A percentile compares a stretch with the other conserved stretches of the same genome.
Conservation (phyloP, 92 coral and sea anemone species). For the Desmophyllum pertusum region DNA sequence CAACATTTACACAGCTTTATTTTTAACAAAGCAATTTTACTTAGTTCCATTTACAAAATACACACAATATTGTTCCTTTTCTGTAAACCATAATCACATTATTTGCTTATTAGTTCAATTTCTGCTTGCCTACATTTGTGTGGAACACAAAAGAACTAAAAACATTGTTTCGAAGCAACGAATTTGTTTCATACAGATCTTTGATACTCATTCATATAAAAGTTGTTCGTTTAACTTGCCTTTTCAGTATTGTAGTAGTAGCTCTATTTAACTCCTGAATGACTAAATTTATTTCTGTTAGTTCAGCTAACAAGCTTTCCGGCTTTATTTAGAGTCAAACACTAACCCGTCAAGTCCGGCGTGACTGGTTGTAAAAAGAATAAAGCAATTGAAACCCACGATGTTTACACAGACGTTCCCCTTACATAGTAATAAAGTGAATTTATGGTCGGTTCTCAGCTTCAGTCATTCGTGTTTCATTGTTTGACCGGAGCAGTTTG, state of each 20-base stretch:
- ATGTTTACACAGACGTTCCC: conserved; percentile 12
- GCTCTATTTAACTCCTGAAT: neutral
- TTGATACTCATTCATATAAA: neutral
- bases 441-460: neutral
- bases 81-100: neutral
- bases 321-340: conserved; percentile 1
- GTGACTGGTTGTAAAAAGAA: conserved; percentile 12
- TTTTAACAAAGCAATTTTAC: neutral
- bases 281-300: neutral
- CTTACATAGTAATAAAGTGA: neutral
- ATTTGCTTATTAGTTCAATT: neutral
- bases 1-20: conserved; percentile 6
- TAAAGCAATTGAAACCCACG: conserved; percentile 4
- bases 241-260: neutral
- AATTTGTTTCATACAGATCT: neutral
- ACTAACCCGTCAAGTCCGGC: neutral
- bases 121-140: conserved; percentile 7
- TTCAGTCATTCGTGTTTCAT: neutral
- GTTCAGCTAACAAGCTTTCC: neutral
- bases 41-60: neutral
- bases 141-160: too few species aligned
- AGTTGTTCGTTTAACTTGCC: neutral
- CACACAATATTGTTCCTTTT: neutral
- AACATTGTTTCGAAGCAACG: neutral
- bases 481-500: neutral